Percentiles rank a stretch among this genome's conserved stretches.
Conservation (phyloP, 1,140 invertebrate genomes). For the Drosophila asahinai region DNA sequence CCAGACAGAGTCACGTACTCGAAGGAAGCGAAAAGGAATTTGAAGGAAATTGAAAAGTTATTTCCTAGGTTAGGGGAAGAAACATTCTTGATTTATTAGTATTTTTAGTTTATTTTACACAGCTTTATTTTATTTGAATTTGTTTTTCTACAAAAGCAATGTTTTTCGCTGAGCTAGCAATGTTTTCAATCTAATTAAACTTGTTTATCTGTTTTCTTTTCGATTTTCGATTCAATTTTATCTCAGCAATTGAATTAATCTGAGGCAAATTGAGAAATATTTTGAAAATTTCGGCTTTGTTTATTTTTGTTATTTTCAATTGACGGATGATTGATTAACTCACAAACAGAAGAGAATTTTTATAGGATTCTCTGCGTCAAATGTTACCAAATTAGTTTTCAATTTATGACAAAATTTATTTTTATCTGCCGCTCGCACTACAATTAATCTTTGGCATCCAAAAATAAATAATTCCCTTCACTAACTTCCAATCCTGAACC, state of each 20-base stretch:
- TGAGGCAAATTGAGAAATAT: slow-evolving; percentile 2
- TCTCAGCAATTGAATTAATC: slow-evolving; percentile 11
- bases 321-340: slow-evolving; percentile 14
- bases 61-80: slow-evolving; percentile 23
- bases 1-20: slow-evolving; percentile 31
- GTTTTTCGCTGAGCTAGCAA: too few relatives aligned
- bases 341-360: slow-evolving; percentile 8
- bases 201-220: background rate
- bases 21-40: slow-evolving; percentile 3
- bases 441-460: slow-evolving; percentile 39
- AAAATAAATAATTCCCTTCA: slow-evolving; percentile 30
- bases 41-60: slow-evolving; percentile 29
- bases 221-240: background rate
- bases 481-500: slow-evolving; percentile 16
- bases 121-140: background rate
- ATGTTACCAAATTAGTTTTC: slow-evolving; percentile 24
- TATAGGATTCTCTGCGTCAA: slow-evolving; percentile 2
- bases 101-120: background rate
- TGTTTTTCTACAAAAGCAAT: too few relatives aligned
- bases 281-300: background rate
- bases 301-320: slow-evolving; percentile 9
- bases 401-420: slow-evolving; percentile 49
- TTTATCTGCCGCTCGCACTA: slow-evolving; percentile 8
- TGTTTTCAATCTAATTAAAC: background rate
- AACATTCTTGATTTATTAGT: background rate